Conservation (phyloP, 2,113 vertebrate species). For the Eurypyga helias region DNA sequence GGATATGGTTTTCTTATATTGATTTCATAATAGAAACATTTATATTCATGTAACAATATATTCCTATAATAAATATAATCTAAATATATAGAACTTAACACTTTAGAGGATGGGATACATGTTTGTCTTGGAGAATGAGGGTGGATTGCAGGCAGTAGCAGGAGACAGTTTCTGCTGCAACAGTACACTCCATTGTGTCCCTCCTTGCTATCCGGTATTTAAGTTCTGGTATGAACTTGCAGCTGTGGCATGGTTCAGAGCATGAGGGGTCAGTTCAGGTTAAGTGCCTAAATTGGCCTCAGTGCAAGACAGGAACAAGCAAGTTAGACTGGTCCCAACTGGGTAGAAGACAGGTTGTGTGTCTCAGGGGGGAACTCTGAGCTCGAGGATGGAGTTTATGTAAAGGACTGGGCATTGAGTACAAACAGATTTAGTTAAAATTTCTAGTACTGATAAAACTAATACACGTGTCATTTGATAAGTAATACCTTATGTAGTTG, state of each 20-base stretch:
- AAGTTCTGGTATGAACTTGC: background rate
- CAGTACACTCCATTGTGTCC: background rate
- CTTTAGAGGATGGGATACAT: background rate
- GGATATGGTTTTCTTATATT: background rate
- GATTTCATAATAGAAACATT: background rate
- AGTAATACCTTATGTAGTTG: background rate
- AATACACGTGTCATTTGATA: background rate
- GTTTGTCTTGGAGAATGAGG: background rate
- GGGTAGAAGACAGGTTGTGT: background rate
- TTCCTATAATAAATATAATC: no score
- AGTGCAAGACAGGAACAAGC: background rate
- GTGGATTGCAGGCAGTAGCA: background rate
- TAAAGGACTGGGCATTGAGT: background rate
- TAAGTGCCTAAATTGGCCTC: background rate
- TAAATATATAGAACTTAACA: background rate
- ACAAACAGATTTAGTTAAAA: background rate
- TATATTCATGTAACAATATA: no score
- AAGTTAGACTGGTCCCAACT: background rate
- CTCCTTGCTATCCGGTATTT: background rate
- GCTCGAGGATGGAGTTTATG: background rate
- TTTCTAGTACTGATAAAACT: background rate
- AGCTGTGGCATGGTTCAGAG: background rate
- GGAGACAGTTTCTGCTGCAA: background rate
- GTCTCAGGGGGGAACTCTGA: background rate
- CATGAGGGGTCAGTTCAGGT: background rate